Conservation (phyloP, 2,888 invertebrate genomes). For the Oscheius sp. region DNA sequence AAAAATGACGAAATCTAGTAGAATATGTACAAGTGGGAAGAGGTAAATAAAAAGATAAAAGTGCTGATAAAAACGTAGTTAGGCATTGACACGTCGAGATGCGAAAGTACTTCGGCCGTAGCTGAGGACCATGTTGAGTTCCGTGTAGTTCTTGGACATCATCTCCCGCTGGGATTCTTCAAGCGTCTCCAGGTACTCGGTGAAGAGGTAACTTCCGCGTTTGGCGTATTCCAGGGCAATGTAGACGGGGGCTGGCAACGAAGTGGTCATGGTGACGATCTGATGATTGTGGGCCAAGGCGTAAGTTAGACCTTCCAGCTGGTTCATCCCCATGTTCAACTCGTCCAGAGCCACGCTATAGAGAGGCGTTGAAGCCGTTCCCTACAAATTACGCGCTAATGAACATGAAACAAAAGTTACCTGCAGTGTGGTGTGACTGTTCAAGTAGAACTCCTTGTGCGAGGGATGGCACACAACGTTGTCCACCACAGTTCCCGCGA, state of each 20-base stretch:
- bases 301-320: constrained; percentile 59
- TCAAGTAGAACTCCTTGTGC: constrained; percentile 65
- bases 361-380: constrained; percentile 63
- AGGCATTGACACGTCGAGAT: no score
- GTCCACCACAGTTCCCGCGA: constrained; percentile 65
- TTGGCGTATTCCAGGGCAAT: constrained; percentile 63
- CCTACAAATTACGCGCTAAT: constrained; percentile 48
- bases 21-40: neutral
- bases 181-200: constrained; percentile 2
- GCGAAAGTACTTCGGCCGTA: no score
- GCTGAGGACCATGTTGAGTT: no score
- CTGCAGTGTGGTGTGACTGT: constrained; percentile 66
- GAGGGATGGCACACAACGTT: constrained; percentile 50
- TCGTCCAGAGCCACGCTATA: constrained; percentile 67
- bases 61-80: no score
- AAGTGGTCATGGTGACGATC: constrained; percentile 60
- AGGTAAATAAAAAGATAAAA: constrained; percentile 6
- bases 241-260: constrained; percentile 66
- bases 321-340: constrained; percentile 47
- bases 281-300: constrained; percentile 63
- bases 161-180: no score
- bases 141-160: no score
- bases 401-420: constrained; percentile 33
- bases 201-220: constrained; percentile 15
- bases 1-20: constrained; percentile 50